Evolutionary conservation across 2,797 vertebrate species (phyloP).

Genomic region (Heteromormyrus szaboi): DNA sequence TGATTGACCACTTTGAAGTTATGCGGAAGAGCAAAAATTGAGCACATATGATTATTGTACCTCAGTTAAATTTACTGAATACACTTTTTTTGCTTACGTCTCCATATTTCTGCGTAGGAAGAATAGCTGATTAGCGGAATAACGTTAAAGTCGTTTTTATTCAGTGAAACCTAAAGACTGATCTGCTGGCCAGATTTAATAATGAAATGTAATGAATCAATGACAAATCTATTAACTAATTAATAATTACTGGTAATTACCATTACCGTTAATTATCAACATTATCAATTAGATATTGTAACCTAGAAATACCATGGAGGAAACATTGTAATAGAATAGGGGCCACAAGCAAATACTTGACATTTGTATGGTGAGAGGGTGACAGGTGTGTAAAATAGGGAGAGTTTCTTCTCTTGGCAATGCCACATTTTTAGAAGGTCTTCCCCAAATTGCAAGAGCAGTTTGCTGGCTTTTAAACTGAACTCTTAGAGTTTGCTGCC

Average conservation of each 20-base stretch:
- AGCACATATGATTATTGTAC: background rate
- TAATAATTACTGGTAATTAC: background rate
- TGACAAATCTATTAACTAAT: background rate
- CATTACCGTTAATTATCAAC: background rate
- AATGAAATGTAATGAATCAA: background rate
- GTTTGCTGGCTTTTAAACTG: background rate
- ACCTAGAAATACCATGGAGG: background rate
- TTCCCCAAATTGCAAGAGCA: background rate
- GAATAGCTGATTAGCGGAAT: background rate
- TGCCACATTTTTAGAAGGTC: background rate
- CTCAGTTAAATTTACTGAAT: background rate
- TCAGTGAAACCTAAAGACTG: background rate
- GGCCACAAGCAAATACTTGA: background rate
- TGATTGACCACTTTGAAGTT: background rate
- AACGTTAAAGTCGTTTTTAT: background rate
- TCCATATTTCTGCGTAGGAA: background rate
- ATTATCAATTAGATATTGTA: background rate
- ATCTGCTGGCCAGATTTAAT: no score
- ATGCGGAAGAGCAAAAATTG: background rate
- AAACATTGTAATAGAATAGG: background rate
- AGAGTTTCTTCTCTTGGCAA: background rate
- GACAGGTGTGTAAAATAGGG: background rate
- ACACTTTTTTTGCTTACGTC: background rate
- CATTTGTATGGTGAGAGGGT: background rate
- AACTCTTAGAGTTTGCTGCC: background rate